Percentiles rank a stretch among this genome's conserved stretches.
Conservation (phyloP, 2,113 vertebrate species). For the Pterocles gutturalis region DNA sequence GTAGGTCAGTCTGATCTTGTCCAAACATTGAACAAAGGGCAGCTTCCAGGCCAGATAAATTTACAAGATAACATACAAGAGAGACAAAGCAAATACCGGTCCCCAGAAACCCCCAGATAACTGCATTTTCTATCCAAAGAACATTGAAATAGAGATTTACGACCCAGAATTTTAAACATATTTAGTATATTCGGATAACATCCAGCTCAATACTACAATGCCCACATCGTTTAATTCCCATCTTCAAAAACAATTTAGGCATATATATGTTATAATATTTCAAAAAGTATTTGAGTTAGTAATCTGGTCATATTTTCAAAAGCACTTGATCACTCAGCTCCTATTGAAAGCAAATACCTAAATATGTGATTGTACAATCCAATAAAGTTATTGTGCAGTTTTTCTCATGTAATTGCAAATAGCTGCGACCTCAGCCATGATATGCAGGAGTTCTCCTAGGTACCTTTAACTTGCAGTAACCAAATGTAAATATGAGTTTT, state of each 20-base stretch:
- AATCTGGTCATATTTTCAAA: neutral
- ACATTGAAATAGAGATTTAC: neutral
- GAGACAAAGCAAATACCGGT: neutral
- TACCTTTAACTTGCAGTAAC: neutral
- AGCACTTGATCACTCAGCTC: neutral
- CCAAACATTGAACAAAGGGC: neutral
- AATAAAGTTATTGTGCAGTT: neutral
- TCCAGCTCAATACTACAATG: neutral
- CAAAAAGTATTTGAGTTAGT: neutral
- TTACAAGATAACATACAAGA: neutral
- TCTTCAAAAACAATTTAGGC: neutral
- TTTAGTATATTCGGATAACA: neutral
- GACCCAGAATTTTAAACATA: neutral
- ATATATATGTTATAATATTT: neutral
- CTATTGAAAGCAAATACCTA: neutral
- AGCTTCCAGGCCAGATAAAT: neutral
- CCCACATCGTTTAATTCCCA: neutral
- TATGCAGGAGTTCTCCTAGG: neutral
- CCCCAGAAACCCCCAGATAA: neutral
- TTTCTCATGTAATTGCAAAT: neutral
- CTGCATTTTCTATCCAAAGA: neutral
- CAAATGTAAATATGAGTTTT: neutral
- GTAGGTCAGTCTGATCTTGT: neutral
- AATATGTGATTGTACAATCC: neutral
- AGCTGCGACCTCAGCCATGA: neutral